A percentile compares a stretch with the other conserved stretches of the same genome.
phyloP scores from a whole-genome alignment of 1,140 invertebrate genomes.

The Amyelois transitella region DNA sequence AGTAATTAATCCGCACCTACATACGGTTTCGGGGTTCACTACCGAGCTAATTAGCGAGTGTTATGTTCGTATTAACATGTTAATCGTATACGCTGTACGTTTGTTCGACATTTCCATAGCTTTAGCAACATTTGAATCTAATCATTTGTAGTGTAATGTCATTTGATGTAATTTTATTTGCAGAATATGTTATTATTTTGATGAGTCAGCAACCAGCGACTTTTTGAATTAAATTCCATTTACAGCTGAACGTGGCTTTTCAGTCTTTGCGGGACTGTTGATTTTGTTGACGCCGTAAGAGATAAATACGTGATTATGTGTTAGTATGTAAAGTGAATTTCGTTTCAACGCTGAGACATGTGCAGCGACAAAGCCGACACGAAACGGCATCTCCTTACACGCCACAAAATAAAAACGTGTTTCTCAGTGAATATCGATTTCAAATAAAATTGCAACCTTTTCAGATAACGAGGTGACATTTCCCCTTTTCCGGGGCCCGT shows the following conservation, averaged over 20 bases:
- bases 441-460: conserved; percentile 73
- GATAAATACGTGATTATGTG: too few species aligned
- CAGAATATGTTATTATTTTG: too few species aligned
- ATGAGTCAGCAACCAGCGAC: too few species aligned
- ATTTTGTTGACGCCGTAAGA: too few species aligned
- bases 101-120: conserved; percentile 12
- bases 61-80: conserved; percentile 46
- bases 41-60: conserved; percentile 39
- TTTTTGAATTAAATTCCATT: too few species aligned
- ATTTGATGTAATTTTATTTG: too few species aligned
- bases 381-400: conserved; percentile 32
- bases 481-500: conserved; percentile 58
- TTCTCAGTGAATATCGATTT: conserved; percentile 69
- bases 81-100: conserved; percentile 29
- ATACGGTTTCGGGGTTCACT: conserved; percentile 27
- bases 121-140: conserved; percentile 19
- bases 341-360: neutral
- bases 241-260: too few species aligned
- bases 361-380: conserved; percentile 6
- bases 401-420: conserved; percentile 42
- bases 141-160: too few species aligned
- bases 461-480: conserved; percentile 71
- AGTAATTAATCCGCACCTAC: conserved; percentile 18
- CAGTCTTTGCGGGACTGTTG: too few species aligned
- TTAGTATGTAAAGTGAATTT: too few species aligned